Evolutionary conservation across 2,113 vertebrate genomes (phyloP), one percentile per base, ranked within the genome.

Genomic region (Periophthalmodon schlosseri): DNA sequence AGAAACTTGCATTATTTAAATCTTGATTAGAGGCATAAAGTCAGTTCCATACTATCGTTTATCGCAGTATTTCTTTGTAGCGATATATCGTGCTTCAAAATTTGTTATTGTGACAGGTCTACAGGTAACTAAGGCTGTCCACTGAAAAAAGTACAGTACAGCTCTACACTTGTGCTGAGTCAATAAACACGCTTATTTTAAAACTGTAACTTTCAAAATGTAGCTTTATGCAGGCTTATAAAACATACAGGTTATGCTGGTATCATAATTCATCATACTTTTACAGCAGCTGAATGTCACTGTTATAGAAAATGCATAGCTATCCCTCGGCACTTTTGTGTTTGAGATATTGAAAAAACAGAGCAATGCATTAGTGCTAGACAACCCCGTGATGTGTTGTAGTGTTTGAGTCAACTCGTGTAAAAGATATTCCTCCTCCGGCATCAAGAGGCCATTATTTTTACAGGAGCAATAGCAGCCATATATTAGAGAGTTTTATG

Each of bases 391-490:
- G 8, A 33, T 16, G 23, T 18, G 7, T 33, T 34, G 16, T 18
- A 34, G 24, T 1, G 28, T 33, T 24, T 63, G 7, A 16, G 6
- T 1, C 60, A 14, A 10, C 60, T 63, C 5, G 34, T 34, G 24
- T 15, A 63, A 18, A 34, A 34, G 28, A 18, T 63, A 15, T 34
- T 28, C 60, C 60, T 34, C 60, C 60, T 33, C 60, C 14, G 16
- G 28, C 60, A 34, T 16, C 10, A 28, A 60, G 57, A 4, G 57
- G 21, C 24, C 57, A 60, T 60, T 34, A 63, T 18, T 63, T 63
- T 63, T 63, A 34, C 28, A 34, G 60, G 60, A 18, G 60, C 60
- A 63, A 33, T 63, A 63, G 60, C 60, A 63, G 60, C 24, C 60
- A 3, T 63, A 63, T 63, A 34, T 33, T n/a, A 63, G 13, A 63